Percentiles rank a stretch among this genome's conserved stretches.
phyloP scores from a whole-genome alignment of 2,888 invertebrate species.

The Lamellibrachia satsuma region DNA sequence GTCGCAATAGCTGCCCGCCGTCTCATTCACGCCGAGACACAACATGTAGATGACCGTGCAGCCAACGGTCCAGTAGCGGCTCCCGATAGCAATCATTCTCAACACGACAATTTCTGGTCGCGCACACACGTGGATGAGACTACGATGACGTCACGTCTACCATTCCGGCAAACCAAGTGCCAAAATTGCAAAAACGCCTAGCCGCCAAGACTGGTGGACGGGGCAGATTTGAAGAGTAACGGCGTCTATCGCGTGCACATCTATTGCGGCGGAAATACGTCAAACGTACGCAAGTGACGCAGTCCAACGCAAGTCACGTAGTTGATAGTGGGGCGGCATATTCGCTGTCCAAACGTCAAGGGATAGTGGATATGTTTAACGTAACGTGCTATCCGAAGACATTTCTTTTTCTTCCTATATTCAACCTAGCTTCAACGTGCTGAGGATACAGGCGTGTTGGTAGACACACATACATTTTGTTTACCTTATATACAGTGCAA shows the following conservation, averaged over 20 bases:
- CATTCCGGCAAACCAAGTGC: not conserved
- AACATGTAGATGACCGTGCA: not conserved
- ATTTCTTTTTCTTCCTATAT: no score
- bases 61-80: not conserved
- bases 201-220: not conserved
- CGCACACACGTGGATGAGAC: not conserved
- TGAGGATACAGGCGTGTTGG: no score
- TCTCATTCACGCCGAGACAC: not conserved
- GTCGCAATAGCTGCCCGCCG: not conserved
- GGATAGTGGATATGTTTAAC: no score
- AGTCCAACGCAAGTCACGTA: not conserved
- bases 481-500: no score
- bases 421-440: no score
- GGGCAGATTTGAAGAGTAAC: constrained; percentile 3
- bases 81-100: not conserved
- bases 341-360: no score
- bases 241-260: not conserved
- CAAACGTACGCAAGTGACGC: not conserved
- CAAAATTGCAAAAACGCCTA: not conserved
- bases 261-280: not conserved
- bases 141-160: not conserved
- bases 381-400: no score
- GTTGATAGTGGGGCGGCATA: not conserved
- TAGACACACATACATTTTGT: no score
- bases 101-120: not conserved